Percentiles rank a stretch among this genome's conserved stretches.
These are phyloP conservation scores for Epinotia ramella DNA, from an alignment of 2,888 invertebrate species.

Conservation along the genomic window DNA sequence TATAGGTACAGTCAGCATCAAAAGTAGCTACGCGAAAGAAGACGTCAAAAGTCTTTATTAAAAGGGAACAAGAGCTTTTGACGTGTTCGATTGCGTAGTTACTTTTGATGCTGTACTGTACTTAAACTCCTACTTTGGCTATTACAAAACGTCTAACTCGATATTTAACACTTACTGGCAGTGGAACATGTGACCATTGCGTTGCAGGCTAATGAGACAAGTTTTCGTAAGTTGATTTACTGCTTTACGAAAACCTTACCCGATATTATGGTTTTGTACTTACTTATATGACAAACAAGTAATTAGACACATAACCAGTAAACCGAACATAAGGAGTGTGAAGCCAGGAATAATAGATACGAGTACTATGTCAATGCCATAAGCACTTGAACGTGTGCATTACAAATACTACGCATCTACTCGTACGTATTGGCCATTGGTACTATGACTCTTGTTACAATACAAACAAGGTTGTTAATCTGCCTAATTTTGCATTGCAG, in stretches of 20 bases:
- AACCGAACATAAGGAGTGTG: background rate
- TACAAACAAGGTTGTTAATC: background rate
- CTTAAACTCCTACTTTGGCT: background rate
- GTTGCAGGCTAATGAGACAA: conserved; percentile 16
- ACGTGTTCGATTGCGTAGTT: too few relatives aligned
- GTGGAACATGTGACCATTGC: conserved; percentile 23
- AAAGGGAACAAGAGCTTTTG: too few relatives aligned
- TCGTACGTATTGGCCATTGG: background rate
- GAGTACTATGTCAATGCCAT: background rate
- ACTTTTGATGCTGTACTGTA: too few relatives aligned
- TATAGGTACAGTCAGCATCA: too few relatives aligned
- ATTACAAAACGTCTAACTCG: conserved; percentile 23
- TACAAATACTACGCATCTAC: background rate
- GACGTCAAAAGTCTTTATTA: too few relatives aligned
- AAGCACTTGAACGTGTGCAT: background rate
- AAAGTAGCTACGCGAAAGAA: too few relatives aligned
- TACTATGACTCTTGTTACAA: background rate
- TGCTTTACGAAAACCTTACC: conserved; percentile 9
- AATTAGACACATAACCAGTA: background rate
- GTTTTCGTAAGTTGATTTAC: conserved; percentile 38
- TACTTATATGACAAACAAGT: conserved; percentile 12
- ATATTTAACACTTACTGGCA: conserved; percentile 37
- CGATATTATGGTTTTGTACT: conserved; percentile 5
- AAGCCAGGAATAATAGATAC: background rate
- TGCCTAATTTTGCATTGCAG: background rate